Base-by-base conservation (phyloP, 2,113 vertebrate species). In the Protobothrops mucrosquamatus region DNA sequence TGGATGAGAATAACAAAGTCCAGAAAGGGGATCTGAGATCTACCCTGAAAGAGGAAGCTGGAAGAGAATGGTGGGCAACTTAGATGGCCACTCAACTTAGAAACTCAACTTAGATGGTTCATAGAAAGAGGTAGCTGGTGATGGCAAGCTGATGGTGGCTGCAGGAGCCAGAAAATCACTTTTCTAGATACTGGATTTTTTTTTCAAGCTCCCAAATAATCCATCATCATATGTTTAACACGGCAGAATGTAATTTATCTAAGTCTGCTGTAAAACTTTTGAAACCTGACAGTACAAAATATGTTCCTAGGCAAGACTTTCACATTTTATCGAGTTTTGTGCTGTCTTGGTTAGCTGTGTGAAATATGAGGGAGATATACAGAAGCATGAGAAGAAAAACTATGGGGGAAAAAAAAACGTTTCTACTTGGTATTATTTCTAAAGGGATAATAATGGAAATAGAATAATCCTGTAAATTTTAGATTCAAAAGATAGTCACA, bases 341-440 rank as follows among this genome's bases (percentile, higher is more conserved):
- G 46, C 20, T 81, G 15, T 14, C 34, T 54, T 39, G 15, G 3
- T 24, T 92, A 69, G n/a, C 18, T 69, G 12, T 18, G 54, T 52
- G 46, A 52, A 87, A 51, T 51, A n/a, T 54, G 51, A 87, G 26
- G 18, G 51, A 69, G 14, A 48, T 10, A 88, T 22, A 22, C 18
- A 9, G 74, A 81, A 81, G 74, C 34, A 81, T 0, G 18, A 34
- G 74, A 81, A 89, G 11, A n/a, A 46, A 89, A 39, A 87, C 9
- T 9, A 7, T 9, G 85, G 26, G 26, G 61, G 8, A 6, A 12
- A 1, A 18, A 46, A 91, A 87, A 93, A 92, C 4, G 9, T 93
- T 93, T 48, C 12, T 94, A 51, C 54, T 34, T 95, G 69, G 48
- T 92, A 3, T 43, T 93, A 91, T 43, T 93, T 89, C 87, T n/a